These are phyloP conservation scores for Drosophila carrolli DNA, from an alignment of 1,140 invertebrate genomes.

Conservation along the genomic window DNA sequence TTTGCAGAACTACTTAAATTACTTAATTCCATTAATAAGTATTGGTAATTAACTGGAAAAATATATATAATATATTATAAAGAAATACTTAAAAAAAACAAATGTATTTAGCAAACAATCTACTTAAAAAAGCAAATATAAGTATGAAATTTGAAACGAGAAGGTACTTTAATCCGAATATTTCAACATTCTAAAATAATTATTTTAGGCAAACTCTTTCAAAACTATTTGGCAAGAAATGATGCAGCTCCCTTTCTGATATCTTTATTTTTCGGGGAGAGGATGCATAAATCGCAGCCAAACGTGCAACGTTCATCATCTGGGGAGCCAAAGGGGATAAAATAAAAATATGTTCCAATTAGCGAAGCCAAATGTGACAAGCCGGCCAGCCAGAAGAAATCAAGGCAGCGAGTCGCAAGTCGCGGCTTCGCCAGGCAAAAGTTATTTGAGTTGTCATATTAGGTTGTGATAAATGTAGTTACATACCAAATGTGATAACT, in stretches of 20 bases:
- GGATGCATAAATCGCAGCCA: constrained; percentile 71
- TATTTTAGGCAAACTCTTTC: neutral
- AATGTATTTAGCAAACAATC: no score
- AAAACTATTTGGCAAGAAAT: constrained; percentile 11
- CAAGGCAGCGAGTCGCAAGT: neutral
- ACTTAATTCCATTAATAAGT: no score
- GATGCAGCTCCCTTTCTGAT: constrained; percentile 36
- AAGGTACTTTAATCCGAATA: no score
- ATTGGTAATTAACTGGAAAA: no score
- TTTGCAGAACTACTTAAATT: no score
- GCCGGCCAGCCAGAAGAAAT: constrained; percentile 16
- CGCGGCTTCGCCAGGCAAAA: constrained; percentile 57
- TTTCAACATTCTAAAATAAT: no score
- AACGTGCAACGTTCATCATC: constrained; percentile 47
- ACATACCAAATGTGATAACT: constrained; percentile 80
- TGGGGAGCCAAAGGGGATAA: constrained; percentile 7
- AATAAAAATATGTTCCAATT: constrained; percentile 82
- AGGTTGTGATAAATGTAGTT: constrained; percentile 84
- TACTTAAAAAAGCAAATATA: no score
- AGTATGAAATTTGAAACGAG: no score
- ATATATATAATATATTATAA: no score
- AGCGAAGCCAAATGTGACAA: constrained; percentile 73
- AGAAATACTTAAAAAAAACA: no score
- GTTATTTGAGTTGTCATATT: constrained; percentile 83
- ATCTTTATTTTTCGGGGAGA: constrained; percentile 64